Percentiles rank a stretch among this genome's conserved stretches.
Conservation (phyloP, 2,113 vertebrate species). For the Sphaerodactylus townsendi region DNA sequence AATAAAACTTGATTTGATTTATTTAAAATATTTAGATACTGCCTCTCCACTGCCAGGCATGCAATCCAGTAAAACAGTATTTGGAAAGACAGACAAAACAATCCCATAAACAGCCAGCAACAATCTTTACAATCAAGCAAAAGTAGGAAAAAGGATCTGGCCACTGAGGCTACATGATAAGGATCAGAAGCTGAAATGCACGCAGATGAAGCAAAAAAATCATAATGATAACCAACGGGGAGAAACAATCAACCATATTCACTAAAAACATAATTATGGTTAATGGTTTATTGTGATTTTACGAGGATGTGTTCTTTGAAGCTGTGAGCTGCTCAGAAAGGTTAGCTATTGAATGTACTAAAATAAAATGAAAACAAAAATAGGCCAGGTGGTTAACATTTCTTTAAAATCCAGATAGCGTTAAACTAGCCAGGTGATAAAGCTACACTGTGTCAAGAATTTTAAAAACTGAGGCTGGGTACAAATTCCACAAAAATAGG, state of each 20-base stretch:
- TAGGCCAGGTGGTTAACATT: not conserved
- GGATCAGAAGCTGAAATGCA: no score
- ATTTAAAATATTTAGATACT: no score
- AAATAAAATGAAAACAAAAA: not conserved
- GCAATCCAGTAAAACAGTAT: no score
- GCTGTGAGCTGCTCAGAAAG: not conserved
- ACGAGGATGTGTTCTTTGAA: not conserved
- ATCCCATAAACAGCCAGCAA: no score
- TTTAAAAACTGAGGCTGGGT: constrained; percentile 44
- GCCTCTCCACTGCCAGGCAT: no score
- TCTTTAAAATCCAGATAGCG: not conserved
- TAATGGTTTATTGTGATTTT: not conserved
- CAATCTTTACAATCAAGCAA: no score
- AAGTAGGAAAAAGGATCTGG: no score
- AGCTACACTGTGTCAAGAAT: not conserved
- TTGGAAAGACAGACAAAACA: no score
- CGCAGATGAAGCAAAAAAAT: not conserved
- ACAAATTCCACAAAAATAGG: constrained; percentile 46
- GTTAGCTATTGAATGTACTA: not conserved
- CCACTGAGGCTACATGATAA: no score
- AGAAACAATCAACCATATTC: no score
- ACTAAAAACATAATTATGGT: no score
- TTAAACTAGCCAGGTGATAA: not conserved
- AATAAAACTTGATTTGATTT: no score
- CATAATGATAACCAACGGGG: not conserved